phyloP scores from a whole-genome alignment of 2,113 vertebrate genomes.

The Notechis scutatus region DNA sequence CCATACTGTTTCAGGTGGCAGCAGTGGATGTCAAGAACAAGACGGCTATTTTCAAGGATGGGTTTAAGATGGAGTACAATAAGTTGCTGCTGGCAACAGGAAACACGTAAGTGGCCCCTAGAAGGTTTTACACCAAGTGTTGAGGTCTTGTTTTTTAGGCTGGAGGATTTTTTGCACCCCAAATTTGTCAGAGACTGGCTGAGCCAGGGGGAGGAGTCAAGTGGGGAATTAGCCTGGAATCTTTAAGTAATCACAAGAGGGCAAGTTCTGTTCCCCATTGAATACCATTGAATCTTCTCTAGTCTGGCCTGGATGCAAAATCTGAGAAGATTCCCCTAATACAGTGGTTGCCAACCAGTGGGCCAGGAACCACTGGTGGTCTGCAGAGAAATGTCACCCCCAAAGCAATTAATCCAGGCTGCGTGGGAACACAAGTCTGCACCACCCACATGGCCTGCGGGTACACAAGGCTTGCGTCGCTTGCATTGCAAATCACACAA shows the following conservation, averaged over 20 bases:
- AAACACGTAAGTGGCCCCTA: constrained; percentile 75
- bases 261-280: too few relatives aligned
- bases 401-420: too few relatives aligned
- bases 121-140: neutral
- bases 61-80: constrained; percentile 93
- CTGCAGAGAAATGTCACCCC: too few relatives aligned
- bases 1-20: constrained; percentile 74
- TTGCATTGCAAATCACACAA: too few relatives aligned
- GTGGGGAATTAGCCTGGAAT: neutral
- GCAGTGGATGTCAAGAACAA: constrained; percentile 87
- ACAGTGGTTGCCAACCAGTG: too few relatives aligned
- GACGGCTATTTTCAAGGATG: constrained; percentile 87
- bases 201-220: neutral
- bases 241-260: neutral
- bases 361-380: too few relatives aligned
- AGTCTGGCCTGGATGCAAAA: too few relatives aligned
- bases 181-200: neutral
- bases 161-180: neutral
- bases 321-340: too few relatives aligned
- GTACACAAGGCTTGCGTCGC: too few relatives aligned
- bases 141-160: neutral
- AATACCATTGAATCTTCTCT: too few relatives aligned
- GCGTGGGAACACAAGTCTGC: too few relatives aligned
- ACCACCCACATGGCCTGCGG: too few relatives aligned
- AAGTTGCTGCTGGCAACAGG: constrained; percentile 93